Evolutionary conservation across 2,888 invertebrate species (phyloP), one percentile per base, ranked within the genome.

Genomic region (Steinernema hermaphroditum): DNA sequence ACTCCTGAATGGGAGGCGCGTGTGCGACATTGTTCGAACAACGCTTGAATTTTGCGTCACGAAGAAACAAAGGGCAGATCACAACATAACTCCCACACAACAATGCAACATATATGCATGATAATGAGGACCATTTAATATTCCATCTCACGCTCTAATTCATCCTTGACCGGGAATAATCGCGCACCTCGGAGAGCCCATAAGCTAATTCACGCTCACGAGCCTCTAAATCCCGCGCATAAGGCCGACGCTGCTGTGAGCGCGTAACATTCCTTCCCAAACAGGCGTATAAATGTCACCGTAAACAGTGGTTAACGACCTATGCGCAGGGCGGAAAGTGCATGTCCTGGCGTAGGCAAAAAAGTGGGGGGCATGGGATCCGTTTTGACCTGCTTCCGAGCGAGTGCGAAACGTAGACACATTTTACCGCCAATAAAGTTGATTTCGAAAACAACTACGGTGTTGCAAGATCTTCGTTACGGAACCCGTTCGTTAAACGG

Each of bases 241-340:
- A 22, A 50, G n/a, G 50, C 22, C 19, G 2, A 12, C 24, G 50
- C 50, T 19, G n/a, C n/a, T n/a, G n/a, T n/a, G 9, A 16, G 50
- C 22, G 50, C 22, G 50, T 50, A 2, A 22, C 22, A 22, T 12
- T 19, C 46, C n/a, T n/a, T 46, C 50, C n/a, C 50, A 50, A 50
- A 50, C 50, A 50, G 24, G 24, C 22, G 50, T 24, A 50, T 50
- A 50, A 50, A 50, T 50, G 22, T n/a, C 50, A 50, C 50, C 50
- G 50, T 50, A 50, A 50, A 50, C 50, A 50, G 50, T 24, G 50
- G 50, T 50, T 50, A 50, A 50, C 22, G 50, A 50, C 24, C 22
- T 16, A 46, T 16, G 46, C 46, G 46, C 46, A 46, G 46, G 46
- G 16, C 2, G 46, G 43, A 12, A 43, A 43, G 43, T 43, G 46